Conservation (phyloP, 2,797 vertebrate species). For the Microcaecilia unicolor region DNA sequence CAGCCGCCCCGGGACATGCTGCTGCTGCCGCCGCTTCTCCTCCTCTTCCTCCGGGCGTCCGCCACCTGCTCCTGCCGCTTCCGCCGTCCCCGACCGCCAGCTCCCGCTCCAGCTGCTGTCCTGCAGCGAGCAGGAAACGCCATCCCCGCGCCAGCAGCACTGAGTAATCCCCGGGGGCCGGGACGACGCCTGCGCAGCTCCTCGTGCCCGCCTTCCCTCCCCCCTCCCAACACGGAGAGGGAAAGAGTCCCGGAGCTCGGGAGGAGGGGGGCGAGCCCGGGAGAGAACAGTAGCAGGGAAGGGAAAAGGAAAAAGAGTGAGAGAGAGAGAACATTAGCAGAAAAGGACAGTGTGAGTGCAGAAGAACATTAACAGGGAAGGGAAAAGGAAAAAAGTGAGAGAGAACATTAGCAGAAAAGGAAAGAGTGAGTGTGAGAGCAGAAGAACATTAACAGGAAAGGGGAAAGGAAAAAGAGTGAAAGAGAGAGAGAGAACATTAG, state of each 20-base stretch:
- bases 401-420: too few relatives aligned
- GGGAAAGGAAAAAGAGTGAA: too few relatives aligned
- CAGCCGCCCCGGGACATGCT: too few relatives aligned
- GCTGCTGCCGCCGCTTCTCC: too few relatives aligned
- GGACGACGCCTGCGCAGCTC: slow-evolving; percentile 54
- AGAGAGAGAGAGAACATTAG: too few relatives aligned
- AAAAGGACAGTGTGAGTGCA: too few relatives aligned
- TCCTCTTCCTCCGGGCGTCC: slow-evolving; percentile 26
- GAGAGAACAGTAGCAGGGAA: too few relatives aligned
- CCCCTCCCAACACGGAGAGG: slow-evolving; percentile 10
- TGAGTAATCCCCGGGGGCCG: slow-evolving; percentile 58
- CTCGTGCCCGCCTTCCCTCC: slow-evolving; percentile 26
- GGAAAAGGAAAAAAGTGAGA: too few relatives aligned
- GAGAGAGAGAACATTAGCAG: too few relatives aligned
- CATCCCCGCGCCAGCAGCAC: slow-evolving; percentile 52
- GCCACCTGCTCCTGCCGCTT: slow-evolving; percentile 33
- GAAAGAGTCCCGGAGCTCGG: fast-evolving
- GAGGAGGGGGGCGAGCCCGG: neutral
- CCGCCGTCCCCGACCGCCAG: slow-evolving; percentile 16
- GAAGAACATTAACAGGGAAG: too few relatives aligned
- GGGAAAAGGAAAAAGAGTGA: fast-evolving
- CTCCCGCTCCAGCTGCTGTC: slow-evolving; percentile 9
- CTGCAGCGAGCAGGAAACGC: slow-evolving; percentile 36
- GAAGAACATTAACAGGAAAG: too few relatives aligned
- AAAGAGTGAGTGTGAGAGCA: too few relatives aligned